A percentile compares a stretch with the other conserved stretches of the same genome.
Conservation (phyloP, 2,797 vertebrate species). For the Myotis vivesi region DNA sequence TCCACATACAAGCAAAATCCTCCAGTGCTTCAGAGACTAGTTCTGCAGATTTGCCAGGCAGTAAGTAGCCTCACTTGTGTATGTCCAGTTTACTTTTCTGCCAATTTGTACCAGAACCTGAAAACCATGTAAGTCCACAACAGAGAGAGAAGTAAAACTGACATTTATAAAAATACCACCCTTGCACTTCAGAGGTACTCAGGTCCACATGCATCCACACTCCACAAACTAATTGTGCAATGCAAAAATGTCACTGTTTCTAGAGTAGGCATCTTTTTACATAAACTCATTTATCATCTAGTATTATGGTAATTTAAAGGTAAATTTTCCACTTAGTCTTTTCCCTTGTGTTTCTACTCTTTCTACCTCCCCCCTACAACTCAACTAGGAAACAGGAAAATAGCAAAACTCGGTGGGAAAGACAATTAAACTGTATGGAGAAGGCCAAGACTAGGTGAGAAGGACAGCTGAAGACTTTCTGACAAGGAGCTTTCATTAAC, state of each 20-base stretch:
- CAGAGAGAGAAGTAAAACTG: conserved; percentile 45
- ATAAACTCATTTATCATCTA: conserved; percentile 74
- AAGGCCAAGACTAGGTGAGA: conserved; percentile 51
- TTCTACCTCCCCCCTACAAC: not conserved
- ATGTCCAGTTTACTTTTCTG: conserved; percentile 51
- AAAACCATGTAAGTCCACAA: not conserved
- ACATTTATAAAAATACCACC: conserved; percentile 67
- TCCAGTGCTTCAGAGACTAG: not conserved
- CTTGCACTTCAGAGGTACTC: conserved; percentile 48
- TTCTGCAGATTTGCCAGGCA: conserved; percentile 39
- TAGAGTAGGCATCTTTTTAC: conserved; percentile 69
- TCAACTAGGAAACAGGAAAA: conserved; percentile 6
- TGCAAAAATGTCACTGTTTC: conserved; percentile 67
- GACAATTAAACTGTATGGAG: conserved; percentile 4
- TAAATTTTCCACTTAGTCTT: conserved; percentile 52
- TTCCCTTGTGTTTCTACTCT: conserved; percentile 5
- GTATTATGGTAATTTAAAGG: conserved; percentile 66
- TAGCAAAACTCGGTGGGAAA: conserved; percentile 17
- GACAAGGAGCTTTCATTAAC: conserved; percentile 81
- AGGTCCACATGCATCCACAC: not conserved
- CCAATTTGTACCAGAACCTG: conserved; percentile 5
- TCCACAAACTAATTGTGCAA: conserved; percentile 39
- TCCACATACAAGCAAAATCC: not conserved
- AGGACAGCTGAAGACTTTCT: conserved; percentile 66
- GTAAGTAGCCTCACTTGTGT: conserved; percentile 23